Conservation (phyloP, 2,797 vertebrate species). For the Myotis findleyi region DNA sequence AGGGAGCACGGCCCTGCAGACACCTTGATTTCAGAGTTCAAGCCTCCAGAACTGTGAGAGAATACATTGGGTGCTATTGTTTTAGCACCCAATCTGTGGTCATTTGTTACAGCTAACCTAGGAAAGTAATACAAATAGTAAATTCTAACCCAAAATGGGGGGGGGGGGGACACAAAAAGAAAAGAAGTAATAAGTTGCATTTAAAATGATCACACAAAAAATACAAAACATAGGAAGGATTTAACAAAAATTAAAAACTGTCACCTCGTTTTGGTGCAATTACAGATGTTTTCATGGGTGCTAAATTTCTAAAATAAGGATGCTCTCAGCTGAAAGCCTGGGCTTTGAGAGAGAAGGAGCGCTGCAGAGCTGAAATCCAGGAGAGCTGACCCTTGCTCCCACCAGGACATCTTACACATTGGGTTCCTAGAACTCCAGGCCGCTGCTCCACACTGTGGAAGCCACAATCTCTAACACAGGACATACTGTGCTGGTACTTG, state of each 20-base stretch:
- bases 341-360: not conserved
- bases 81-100: not conserved
- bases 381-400: not conserved
- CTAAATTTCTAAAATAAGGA: not conserved
- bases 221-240: constrained; percentile 13
- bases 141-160: not conserved
- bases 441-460: not conserved
- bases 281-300: not conserved
- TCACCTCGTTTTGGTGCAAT: not conserved
- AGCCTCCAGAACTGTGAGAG: not conserved
- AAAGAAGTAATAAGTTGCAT: not conserved
- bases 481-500: not conserved
- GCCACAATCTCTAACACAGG: not conserved
- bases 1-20: not conserved
- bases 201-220: not conserved
- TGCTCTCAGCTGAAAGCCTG: not conserved
- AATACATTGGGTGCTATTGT: not conserved
- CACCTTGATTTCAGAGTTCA: not conserved
- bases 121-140: constrained; percentile 16
- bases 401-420: not conserved
- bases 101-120: not conserved
- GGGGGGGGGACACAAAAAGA: not conserved
- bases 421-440: not conserved
- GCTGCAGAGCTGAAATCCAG: not conserved
- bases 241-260: constrained; percentile 41